These are phyloP conservation scores for Pemphigus obesinymphae DNA, from an alignment of 1,140 invertebrate genomes.

Conservation along the genomic window DNA sequence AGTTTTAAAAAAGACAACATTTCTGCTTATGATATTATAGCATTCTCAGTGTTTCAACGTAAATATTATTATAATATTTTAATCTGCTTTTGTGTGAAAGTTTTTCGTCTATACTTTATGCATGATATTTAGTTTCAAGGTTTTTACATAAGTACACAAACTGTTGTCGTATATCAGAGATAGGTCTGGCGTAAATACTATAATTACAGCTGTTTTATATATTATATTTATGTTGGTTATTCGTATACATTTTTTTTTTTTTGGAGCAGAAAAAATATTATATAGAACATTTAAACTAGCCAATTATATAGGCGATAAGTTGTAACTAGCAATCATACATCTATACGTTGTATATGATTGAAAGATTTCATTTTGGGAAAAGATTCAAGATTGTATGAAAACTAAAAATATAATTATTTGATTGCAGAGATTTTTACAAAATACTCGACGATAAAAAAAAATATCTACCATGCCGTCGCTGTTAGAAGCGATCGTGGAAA, in stretches of 20 bases:
- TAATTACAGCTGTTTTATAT: background rate
- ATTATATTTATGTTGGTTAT: background rate
- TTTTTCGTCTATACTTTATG: background rate
- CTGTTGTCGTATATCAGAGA: background rate
- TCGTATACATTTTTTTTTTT: too few species aligned
- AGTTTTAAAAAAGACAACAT: background rate
- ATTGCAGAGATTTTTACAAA: background rate
- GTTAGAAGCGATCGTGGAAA: constrained; percentile 75
- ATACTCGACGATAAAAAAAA: background rate
- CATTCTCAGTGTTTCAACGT: background rate
- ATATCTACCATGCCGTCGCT: constrained; percentile 66
- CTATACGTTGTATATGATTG: too few species aligned
- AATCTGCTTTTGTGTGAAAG: background rate
- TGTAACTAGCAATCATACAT: too few species aligned
- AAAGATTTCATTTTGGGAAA: too few species aligned
- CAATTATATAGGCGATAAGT: too few species aligned
- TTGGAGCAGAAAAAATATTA: too few species aligned
- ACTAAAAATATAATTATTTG: background rate
- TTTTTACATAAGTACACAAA: background rate
- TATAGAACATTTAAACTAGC: too few species aligned
- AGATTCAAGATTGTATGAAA: background rate
- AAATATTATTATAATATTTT: background rate
- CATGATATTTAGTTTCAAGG: background rate
- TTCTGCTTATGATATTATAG: too few species aligned
- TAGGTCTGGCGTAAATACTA: background rate